Conservation (phyloP, 2,888 invertebrate species). For the Hirtodrosophila trivittata region DNA sequence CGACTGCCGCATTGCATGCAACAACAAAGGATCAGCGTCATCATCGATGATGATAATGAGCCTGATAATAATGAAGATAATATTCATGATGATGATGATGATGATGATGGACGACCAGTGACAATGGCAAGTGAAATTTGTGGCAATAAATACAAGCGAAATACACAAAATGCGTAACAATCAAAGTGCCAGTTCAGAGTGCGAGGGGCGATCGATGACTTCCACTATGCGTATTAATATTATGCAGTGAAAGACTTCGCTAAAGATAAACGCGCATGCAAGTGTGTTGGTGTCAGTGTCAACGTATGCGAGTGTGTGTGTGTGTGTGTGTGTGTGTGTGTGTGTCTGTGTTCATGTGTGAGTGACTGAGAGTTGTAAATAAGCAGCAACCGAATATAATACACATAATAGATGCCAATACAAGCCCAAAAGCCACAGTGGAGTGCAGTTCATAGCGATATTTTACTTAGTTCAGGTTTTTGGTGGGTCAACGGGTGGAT, state of each 20-base stretch:
- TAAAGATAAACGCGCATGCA: conserved; percentile 23
- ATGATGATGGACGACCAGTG: conserved; percentile 42
- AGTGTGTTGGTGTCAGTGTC: conserved; percentile 5
- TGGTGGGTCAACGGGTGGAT: neutral
- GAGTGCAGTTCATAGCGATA: conserved; percentile 43
- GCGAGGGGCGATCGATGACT: conserved; percentile 37
- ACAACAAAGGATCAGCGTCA: conserved; percentile 43
- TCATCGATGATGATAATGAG: neutral
- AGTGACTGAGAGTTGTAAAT: conserved; percentile 40
- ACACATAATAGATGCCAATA: conserved; percentile 46
- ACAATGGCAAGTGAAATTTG: conserved; percentile 60
- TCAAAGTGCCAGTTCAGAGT: conserved; percentile 48
- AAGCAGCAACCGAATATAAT: conserved; percentile 48
- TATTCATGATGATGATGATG: conserved; percentile 24
- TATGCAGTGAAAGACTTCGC: conserved; percentile 23
- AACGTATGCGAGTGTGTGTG: conserved; percentile 3
- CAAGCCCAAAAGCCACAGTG: conserved; percentile 30
- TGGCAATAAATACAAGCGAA: conserved; percentile 55
- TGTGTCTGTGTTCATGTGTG: conserved; percentile 4
- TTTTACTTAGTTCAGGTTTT: conserved; percentile 36
- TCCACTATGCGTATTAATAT: conserved; percentile 24
- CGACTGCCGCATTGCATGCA: conserved; percentile 42
- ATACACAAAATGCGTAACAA: conserved; percentile 53
- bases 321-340: conserved; percentile 6
- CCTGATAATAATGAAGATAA: conserved; percentile 27